phyloP scores from a whole-genome alignment of 2,113 vertebrate genomes.

The Lethenteron camtschaticum region DNA sequence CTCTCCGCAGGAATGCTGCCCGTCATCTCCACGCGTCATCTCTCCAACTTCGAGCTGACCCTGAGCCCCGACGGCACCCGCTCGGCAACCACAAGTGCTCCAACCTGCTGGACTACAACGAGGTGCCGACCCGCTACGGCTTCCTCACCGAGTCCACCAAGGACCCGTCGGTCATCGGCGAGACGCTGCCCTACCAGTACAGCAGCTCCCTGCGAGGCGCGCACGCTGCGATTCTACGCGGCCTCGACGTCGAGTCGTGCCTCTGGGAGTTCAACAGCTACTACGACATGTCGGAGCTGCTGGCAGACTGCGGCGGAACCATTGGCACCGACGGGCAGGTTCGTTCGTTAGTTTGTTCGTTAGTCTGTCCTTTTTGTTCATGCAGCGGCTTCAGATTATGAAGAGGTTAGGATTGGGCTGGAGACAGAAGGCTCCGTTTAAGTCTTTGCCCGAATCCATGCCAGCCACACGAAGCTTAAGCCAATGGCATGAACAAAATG shows the following conservation, averaged over 20 bases:
- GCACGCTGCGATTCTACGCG: slow-evolving; percentile 36
- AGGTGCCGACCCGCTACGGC: slow-evolving; percentile 38
- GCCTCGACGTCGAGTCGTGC: slow-evolving; percentile 38
- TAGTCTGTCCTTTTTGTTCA: too few relatives aligned
- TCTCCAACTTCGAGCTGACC: slow-evolving; percentile 45
- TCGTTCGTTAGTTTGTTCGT: neutral
- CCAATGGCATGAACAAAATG: too few relatives aligned
- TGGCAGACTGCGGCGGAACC: slow-evolving; percentile 29
- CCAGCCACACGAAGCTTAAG: too few relatives aligned
- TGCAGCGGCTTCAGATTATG: too few relatives aligned
- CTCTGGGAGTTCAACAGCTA: slow-evolving; percentile 40
- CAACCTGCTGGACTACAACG: slow-evolving; percentile 43
- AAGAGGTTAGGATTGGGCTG: too few relatives aligned
- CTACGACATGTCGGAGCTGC: slow-evolving; percentile 34
- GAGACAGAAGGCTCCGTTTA: too few relatives aligned
- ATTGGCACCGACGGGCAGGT: slow-evolving; percentile 38
- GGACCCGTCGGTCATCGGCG: slow-evolving; percentile 33
- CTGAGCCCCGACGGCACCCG: slow-evolving; percentile 40
- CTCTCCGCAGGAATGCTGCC: slow-evolving; percentile 35
- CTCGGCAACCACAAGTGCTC: slow-evolving; percentile 47
- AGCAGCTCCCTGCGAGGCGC: slow-evolving; percentile 22
- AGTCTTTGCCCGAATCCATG: too few relatives aligned
- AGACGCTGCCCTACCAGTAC: slow-evolving; percentile 38
- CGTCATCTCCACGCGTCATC: slow-evolving; percentile 34
- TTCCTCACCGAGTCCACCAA: slow-evolving; percentile 37